These are phyloP conservation scores for Pristionchus pacificus DNA, from an alignment of 1,140 invertebrate genomes.

Conservation along the genomic window DNA sequence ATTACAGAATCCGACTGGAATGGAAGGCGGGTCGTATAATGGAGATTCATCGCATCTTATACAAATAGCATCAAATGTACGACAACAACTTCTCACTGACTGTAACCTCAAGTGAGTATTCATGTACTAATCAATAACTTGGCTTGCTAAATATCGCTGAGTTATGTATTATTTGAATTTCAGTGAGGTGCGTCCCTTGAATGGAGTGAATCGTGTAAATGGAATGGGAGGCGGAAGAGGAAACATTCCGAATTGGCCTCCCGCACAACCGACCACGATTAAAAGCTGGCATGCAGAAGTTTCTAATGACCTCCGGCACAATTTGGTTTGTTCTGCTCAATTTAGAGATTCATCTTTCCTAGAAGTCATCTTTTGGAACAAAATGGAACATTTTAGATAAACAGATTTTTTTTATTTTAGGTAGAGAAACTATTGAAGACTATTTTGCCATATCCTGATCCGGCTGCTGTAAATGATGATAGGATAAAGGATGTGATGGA, in stretches of 20 bases:
- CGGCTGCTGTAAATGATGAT: conserved; percentile 83
- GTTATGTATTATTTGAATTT: too few relatives aligned
- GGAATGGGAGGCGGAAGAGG: too few relatives aligned
- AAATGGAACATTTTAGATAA: too few relatives aligned
- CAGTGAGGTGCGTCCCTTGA: too few relatives aligned
- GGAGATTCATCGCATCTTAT: too few relatives aligned
- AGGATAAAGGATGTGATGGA: conserved; percentile 94
- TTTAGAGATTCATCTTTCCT: neutral
- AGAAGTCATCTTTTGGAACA: too few relatives aligned
- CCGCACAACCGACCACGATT: conserved; percentile 46
- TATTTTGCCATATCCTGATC: conserved; percentile 94
- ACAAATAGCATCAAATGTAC: too few relatives aligned
- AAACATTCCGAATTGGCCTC: conserved; percentile 17
- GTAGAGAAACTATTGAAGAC: conserved; percentile 97
- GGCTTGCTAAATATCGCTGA: too few relatives aligned
- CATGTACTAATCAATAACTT: too few relatives aligned
- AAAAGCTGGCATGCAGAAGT: conserved; percentile 98
- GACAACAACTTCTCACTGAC: neutral
- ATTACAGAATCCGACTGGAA: too few relatives aligned
- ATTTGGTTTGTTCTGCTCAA: conserved; percentile 68
- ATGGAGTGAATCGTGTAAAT: conserved; percentile 8
- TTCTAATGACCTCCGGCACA: conserved; percentile 90
- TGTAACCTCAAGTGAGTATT: neutral
- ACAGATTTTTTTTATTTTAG: neutral
- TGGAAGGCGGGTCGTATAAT: too few relatives aligned